Evolutionary conservation across 2,888 invertebrate genomes (phyloP).

Genomic region (Sussaba pulchella): DNA sequence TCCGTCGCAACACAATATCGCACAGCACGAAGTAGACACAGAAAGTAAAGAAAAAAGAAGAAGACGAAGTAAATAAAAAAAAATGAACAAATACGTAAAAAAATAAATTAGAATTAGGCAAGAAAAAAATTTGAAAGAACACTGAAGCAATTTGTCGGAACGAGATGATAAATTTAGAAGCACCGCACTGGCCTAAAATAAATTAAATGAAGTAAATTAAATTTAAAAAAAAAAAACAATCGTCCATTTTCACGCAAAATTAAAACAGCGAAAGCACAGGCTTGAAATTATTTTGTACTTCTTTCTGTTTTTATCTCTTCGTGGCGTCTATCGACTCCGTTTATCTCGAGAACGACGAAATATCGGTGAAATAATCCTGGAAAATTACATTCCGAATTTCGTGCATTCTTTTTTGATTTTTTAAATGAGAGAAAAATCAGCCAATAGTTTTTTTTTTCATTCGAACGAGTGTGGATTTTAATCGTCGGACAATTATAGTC

Average conservation of each 20-base stretch:
- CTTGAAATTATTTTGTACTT: constrained; percentile 19
- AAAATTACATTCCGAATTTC: constrained; percentile 61
- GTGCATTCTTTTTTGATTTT: constrained; percentile 47
- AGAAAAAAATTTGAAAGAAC: constrained; percentile 49
- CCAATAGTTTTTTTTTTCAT: neutral
- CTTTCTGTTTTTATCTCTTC: too few species aligned
- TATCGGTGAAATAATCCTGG: constrained; percentile 43
- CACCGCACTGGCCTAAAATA: constrained; percentile 58
- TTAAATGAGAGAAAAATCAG: neutral
- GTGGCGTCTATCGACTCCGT: neutral
- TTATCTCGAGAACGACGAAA: neutral
- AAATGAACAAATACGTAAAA: neutral
- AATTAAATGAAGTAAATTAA: constrained; percentile 1
- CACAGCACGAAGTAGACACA: constrained; percentile 56
- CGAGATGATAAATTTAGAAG: constrained; percentile 36
- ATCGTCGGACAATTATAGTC: constrained; percentile 41
- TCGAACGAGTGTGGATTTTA: constrained; percentile 35
- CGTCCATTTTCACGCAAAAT: constrained; percentile 24
- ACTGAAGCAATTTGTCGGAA: neutral
- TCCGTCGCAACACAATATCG: constrained; percentile 62
- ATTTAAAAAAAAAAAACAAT: constrained; percentile 2
- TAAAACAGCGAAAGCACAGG: constrained; percentile 52
- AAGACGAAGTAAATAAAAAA: constrained; percentile 16
- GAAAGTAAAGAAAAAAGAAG: too few species aligned
- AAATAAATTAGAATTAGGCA: neutral